These are phyloP conservation scores for Phenganax stokvisi DNA, from an alignment of 92 coral and sea anemone genomes.

Conservation along the genomic window DNA sequence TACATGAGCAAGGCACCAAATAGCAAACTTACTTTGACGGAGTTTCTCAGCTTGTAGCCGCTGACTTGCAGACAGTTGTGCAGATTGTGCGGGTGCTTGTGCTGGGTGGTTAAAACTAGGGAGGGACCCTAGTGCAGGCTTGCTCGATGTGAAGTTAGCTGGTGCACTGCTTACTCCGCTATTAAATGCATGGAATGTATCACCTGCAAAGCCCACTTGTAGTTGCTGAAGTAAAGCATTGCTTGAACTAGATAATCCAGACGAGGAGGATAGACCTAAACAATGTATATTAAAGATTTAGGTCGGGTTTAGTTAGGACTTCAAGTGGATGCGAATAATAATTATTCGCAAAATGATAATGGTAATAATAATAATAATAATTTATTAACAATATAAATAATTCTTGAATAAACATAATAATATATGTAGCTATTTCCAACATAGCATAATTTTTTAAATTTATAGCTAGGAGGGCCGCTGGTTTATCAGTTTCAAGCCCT, in stretches of 20 bases:
- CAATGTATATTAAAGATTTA: background rate
- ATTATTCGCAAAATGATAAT: too few relatives aligned
- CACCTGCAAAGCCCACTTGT: constrained; percentile 46
- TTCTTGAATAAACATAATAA: too few relatives aligned
- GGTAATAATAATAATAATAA: too few relatives aligned
- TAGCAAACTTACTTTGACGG: constrained; percentile 59
- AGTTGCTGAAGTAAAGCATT: constrained; percentile 77
- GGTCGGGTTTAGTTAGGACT: too few relatives aligned
- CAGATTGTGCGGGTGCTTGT: background rate
- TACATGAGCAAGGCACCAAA: too few relatives aligned
- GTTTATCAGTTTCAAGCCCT: too few relatives aligned
- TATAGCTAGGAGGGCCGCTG: too few relatives aligned
- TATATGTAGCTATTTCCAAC: too few relatives aligned
- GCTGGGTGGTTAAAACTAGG: constrained; percentile 12
- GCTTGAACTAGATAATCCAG: constrained; percentile 59
- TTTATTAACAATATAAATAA: too few relatives aligned
- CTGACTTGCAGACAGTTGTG: constrained; percentile 56
- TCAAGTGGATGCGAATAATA: too few relatives aligned
- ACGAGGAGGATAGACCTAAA: constrained; percentile 71
- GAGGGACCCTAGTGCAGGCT: constrained; percentile 29
- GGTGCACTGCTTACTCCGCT: constrained; percentile 41
- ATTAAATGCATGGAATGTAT: constrained; percentile 15
- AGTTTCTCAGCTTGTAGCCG: constrained; percentile 69
- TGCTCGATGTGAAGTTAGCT: constrained; percentile 27
- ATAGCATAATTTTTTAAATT: too few relatives aligned